A percentile compares a stretch with the other conserved stretches of the same genome.
These are phyloP conservation scores for Odobenus rosmarus DNA, from an alignment of 2,113 vertebrate genomes.

Conservation along the genomic window DNA sequence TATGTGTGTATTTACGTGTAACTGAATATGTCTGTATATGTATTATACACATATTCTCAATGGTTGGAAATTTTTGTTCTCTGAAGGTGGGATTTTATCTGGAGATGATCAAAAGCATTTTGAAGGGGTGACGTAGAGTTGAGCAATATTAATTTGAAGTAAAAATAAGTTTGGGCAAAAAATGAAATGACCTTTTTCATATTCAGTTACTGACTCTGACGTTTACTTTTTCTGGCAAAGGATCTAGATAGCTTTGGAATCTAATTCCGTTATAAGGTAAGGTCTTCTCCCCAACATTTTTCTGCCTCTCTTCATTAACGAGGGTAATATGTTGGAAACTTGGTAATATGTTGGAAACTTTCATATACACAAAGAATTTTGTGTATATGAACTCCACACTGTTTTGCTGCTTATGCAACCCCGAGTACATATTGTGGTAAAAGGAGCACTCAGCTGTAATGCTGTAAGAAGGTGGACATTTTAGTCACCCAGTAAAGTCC, in stretches of 20 bases:
- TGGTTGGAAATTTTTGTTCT: background rate
- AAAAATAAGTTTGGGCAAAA: slow-evolving; percentile 17
- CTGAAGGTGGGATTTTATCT: background rate
- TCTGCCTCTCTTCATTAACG: background rate
- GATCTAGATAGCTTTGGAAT: background rate
- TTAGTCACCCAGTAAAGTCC: background rate
- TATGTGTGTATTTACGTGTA: background rate
- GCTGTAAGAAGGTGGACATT: background rate
- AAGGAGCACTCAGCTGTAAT: background rate
- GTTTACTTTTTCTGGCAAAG: slow-evolving; percentile 43
- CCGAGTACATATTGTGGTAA: background rate
- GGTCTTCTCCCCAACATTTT: background rate
- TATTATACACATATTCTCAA: background rate
- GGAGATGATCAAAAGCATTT: background rate
- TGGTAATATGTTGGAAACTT: background rate
- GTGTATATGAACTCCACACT: background rate
- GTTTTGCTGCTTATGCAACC: background rate
- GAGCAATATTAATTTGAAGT: background rate
- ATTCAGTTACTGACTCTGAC: background rate
- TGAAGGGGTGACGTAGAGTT: background rate
- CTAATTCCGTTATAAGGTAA: background rate
- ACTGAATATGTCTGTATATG: background rate
- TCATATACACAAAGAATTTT: background rate
- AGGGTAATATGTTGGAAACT: background rate
- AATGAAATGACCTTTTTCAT: background rate